Base-by-base conservation (phyloP, 53 echinoderm and acorn worm genomes). In the Holothuria scabra region DNA sequence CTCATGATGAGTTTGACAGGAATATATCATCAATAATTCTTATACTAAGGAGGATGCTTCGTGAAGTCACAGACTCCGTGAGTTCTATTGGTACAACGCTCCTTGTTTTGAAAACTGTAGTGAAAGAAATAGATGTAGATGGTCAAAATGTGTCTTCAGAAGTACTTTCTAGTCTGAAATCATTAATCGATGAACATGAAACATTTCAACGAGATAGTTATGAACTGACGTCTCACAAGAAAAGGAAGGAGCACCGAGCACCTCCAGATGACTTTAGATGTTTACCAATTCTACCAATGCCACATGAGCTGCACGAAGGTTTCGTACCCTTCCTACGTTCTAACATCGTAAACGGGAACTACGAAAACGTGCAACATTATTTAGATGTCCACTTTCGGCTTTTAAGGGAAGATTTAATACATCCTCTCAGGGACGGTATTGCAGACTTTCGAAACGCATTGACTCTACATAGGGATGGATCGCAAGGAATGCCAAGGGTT, bases 331-430 rank as follows among this genome's bases (percentile, higher is more conserved):
- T 66, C 37, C 22, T 87, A 22, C 58, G 86, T 41, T 32, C 23
- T 22, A 87, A 81, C 60, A 49, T 86, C 12, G 80, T 87, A 34
- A 49, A 86, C 31, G 92, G 91, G 9, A 58, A 74, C 10, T 83
- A 90, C 32, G 61, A 67, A 30, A 64, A 79, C 59, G 87, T 94
- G 14, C 65, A 88, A 55, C 74, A 84, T 7, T 96, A 90, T 65
- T 78, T 96, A 0, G 90, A 92, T 31, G 66, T 92, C 3, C 92
- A 90, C 56, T 94, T 84, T 32, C 86, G 89, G 23, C 90, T 96
- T 21, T 82, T 94, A 62, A 90, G 92, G 46, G 97, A 96, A 84
- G 97, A 96, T 66, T 92, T 96, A 60, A 82, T 94, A 14, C 82
- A 84, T 28, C 97, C 96, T 66, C 86, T 96, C 29, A 86, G 96